phyloP scores from a whole-genome alignment of 2,888 invertebrate genomes.

The Sussaba pulchella region DNA sequence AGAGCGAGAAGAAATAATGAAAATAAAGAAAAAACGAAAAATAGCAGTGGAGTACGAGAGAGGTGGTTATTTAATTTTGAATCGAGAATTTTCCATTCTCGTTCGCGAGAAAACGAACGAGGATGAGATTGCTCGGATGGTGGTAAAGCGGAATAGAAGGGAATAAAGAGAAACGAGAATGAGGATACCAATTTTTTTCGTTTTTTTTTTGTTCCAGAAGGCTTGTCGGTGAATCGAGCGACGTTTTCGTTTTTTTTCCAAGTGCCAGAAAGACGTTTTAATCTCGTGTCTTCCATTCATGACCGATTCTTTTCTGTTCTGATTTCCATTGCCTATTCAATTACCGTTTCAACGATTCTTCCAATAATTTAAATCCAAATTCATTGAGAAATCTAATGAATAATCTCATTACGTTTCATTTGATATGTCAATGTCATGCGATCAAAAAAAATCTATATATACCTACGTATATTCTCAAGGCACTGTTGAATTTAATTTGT shows the following conservation, averaged over 20 bases:
- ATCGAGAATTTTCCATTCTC: slow-evolving; percentile 60
- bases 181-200: slow-evolving; percentile 39
- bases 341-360: slow-evolving; percentile 8
- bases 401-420: background rate
- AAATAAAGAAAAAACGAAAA: slow-evolving; percentile 22
- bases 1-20: slow-evolving; percentile 18
- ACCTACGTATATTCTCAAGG: background rate
- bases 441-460: background rate
- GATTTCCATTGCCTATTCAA: slow-evolving; percentile 56
- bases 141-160: slow-evolving; percentile 37
- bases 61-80: slow-evolving; percentile 56
- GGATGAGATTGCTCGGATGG: slow-evolving; percentile 51
- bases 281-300: slow-evolving; percentile 62
- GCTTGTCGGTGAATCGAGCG: slow-evolving; percentile 17
- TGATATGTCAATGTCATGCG: background rate
- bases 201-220: slow-evolving; percentile 4
- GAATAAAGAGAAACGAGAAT: slow-evolving; percentile 32
- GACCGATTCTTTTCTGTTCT: slow-evolving; percentile 34
- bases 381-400: slow-evolving; percentile 1
- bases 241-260: slow-evolving; percentile 23
- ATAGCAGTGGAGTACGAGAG: slow-evolving; percentile 17
- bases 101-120: slow-evolving; percentile 40
- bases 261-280: slow-evolving; percentile 57
- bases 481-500: background rate
- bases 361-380: slow-evolving; percentile 1